These are phyloP conservation scores for Rhysida immarginata DNA, from an alignment of 1,140 invertebrate genomes.

Conservation along the genomic window DNA sequence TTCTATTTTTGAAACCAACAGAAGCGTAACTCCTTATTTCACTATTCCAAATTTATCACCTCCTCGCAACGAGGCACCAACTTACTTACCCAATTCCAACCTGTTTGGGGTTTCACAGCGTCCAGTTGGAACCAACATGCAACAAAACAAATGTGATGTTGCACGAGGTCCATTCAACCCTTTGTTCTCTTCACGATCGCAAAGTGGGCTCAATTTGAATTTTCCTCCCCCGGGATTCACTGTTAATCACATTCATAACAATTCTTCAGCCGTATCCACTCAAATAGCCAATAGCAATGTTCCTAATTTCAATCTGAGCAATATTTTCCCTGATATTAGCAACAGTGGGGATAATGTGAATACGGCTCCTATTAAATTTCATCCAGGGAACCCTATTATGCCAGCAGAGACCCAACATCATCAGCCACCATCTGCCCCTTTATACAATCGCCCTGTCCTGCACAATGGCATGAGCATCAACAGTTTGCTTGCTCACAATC, in stretches of 20 bases:
- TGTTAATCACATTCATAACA: conserved; percentile 27
- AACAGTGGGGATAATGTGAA: conserved; percentile 23
- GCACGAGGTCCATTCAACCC: conserved; percentile 25
- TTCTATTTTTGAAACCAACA: conserved; percentile 27
- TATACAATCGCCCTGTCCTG: conserved; percentile 17
- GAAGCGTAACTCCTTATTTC: conserved; percentile 26
- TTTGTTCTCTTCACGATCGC: conserved; percentile 26
- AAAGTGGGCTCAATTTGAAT: conserved; percentile 29
- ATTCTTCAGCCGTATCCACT: conserved; percentile 20
- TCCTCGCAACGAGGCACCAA: conserved; percentile 22
- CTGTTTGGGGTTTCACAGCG: conserved; percentile 20
- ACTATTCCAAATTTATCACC: conserved; percentile 21
- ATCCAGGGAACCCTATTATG: conserved; percentile 25
- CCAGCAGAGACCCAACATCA: conserved; percentile 23
- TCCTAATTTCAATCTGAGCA: conserved; percentile 29
- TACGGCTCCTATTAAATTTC: conserved; percentile 32
- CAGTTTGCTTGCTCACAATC: conserved; percentile 26
- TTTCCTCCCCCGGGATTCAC: conserved; percentile 28
- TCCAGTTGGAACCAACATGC: conserved; percentile 19
- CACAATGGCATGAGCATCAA: conserved; percentile 25
- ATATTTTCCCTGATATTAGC: conserved; percentile 29
- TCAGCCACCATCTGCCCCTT: neutral
- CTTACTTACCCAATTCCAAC: conserved; percentile 20
- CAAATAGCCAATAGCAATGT: conserved; percentile 27
- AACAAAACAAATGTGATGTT: conserved; percentile 21